Base-by-base conservation (phyloP, 1,140 invertebrate genomes). In the Aphelinus atriplicis region DNA sequence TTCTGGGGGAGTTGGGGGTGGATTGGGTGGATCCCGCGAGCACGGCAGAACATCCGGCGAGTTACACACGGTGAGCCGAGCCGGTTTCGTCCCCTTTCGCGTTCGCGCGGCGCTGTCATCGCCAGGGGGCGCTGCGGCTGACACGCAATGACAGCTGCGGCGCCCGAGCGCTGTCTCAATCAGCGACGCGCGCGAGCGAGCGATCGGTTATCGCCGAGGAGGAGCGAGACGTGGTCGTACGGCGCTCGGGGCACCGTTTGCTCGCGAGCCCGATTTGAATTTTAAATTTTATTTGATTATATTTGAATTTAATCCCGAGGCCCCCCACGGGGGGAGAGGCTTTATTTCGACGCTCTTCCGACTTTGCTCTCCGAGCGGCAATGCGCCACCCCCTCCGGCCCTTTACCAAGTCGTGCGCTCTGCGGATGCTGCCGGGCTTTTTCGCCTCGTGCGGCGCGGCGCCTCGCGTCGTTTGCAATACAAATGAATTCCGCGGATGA, bases 211-310 rank as follows among this genome's bases (percentile, higher is more conserved):
- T 82, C 78, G 75, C 76, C 26, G 79, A 81, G 81, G 81, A 81
- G 80, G 7, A 68, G 65, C 9, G 9, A 61, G 57, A 70, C 26
- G 26, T 26, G 57, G 57, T 47, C 10, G 48, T 45, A 46, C 48
- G 9, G 5, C 46, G 61, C 26, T 26, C 26, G 26, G 3, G 51
- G 26, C 45, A 4, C 48, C 55, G 48, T 60, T 48, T 60, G 72
- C 55, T 58, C 55, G 69, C 58, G 55, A 43, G 78, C 64, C 78
- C 69, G 81, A 88, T 88, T 87, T 88, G 84, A 87, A 88, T 86
- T 88, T 88, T 85, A 87, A 87, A 88, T 88, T 88, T 88, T 87
- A 88, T 88, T 87, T 87, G 87, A 87, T 88, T 88, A 88, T 86
- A 88, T 88, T 88, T 88, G 85, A 88, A 88, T 88, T 85, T 85